Percentiles rank a stretch among this genome's conserved stretches.
Evolutionary conservation across 2,113 vertebrate species (phyloP).

Genomic region (Phodopus roborovskii): DNA sequence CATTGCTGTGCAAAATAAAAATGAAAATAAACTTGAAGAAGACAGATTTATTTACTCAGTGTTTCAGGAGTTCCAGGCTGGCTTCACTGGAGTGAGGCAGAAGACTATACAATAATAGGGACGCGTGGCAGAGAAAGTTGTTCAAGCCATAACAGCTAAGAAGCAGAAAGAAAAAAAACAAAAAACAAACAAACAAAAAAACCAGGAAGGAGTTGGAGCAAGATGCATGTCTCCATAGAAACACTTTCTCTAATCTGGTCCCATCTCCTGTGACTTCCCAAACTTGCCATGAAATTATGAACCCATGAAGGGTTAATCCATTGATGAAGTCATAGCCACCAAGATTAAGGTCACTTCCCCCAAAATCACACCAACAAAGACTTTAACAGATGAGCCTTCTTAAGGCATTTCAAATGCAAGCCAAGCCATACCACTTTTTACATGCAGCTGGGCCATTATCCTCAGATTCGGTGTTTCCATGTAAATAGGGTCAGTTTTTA

Average conservation of each 20-base stretch:
- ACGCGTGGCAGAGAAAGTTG: neutral
- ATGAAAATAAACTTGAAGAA: neutral
- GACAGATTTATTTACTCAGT: neutral
- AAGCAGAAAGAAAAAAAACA: neutral
- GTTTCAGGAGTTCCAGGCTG: neutral
- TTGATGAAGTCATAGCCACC: neutral
- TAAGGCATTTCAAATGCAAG: neutral
- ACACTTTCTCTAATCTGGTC: neutral
- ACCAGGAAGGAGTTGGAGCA: neutral
- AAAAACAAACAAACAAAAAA: too few relatives aligned
- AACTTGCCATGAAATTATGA: neutral
- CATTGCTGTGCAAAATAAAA: neutral
- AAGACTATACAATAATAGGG: neutral
- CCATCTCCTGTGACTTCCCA: neutral
- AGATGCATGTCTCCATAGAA: neutral
- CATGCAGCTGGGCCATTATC: slow-evolving; percentile 1
- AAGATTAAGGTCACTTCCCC: neutral
- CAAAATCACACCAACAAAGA: neutral
- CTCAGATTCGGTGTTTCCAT: slow-evolving; percentile 47
- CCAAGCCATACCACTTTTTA: neutral
- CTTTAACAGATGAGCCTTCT: neutral
- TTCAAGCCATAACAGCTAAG: neutral
- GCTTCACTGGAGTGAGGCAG: neutral
- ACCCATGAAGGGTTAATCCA: neutral
- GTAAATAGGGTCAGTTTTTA: neutral